Evolutionary conservation across 1,140 invertebrate species (phyloP), one percentile per base, ranked within the genome.

Genomic region (Drosophila lacteicornis): DNA sequence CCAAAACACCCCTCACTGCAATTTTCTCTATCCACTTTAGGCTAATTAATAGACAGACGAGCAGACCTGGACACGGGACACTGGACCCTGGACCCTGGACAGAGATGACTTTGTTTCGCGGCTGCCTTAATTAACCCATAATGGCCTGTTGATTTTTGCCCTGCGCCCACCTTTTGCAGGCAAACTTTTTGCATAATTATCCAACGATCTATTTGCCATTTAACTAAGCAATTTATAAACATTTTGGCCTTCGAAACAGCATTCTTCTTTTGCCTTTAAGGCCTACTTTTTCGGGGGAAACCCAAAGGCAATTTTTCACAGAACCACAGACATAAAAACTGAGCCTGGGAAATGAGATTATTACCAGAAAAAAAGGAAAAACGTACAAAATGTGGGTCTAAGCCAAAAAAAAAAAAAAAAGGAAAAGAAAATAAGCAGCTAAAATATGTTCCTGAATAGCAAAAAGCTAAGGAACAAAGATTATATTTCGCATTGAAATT

Each of bases 61-160:
- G 65, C 59, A 22, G 42, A 46, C 33, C 59, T 61, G 43, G 7
- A 58, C 40, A 3, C 33, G 19, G 27, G 25, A 17, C 33, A 11
- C 33, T 4, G 38, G 13, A 33, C 45, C 12, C 27, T 11, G 38
- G 13, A 33, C 45, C n/a, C 19, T 11, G 49, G 43, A 58, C 63
- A 61, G 42, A 61, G 42, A 58, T 76, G 74, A 58, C 62, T 43
- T 46, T 43, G 49, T 51, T 66, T 33, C 60, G 30, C 19, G 43
- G 17, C 36, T 74, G 60, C 66, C 63, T 84, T 85, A 84, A 84
- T 84, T 84, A 84, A 80, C 68, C 82, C 82, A 84, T 77, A 78
- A 84, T 80, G 77, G 77, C 68, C 63, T 67, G 82, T 84, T 84
- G 82, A 84, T 79, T 84, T 80, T 74, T 51, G 42, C 25, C 45